Percentiles rank a stretch among this genome's conserved stretches.
Conservation (phyloP, 2,797 vertebrate species). For the Alosa sapidissima region DNA sequence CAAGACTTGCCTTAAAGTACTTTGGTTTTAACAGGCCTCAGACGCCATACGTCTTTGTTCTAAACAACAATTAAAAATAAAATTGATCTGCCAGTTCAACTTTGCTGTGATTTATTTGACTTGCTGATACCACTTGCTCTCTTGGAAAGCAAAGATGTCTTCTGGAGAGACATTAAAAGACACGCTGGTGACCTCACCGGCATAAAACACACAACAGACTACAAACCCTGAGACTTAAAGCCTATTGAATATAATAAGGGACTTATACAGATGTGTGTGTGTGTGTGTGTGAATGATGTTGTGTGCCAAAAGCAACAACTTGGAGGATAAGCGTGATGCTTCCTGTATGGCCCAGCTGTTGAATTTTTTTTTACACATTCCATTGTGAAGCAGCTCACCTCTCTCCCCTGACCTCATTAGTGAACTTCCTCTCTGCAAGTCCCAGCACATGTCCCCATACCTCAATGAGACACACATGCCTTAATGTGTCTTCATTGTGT, state of each 20-base stretch:
- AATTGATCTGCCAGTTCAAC: constrained; percentile 18
- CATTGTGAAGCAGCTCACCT: background rate
- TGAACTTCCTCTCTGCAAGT: background rate
- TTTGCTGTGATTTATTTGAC: constrained; percentile 37
- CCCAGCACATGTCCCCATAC: background rate
- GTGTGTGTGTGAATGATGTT: background rate
- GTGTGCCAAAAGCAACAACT: background rate
- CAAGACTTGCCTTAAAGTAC: too few species aligned
- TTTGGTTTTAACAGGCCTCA: background rate
- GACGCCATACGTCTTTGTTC: constrained; percentile 27
- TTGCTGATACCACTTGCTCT: constrained; percentile 29
- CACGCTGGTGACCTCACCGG: background rate
- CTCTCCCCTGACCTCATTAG: background rate
- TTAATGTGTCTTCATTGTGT: background rate
- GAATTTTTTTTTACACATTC: background rate
- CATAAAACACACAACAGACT: background rate
- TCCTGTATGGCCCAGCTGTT: background rate
- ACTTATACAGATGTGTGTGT: background rate
- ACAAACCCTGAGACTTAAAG: background rate
- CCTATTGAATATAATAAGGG: background rate
- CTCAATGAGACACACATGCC: background rate
- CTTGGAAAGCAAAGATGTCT: constrained; percentile 24
- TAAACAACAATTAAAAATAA: constrained; percentile 40
- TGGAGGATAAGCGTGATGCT: background rate
- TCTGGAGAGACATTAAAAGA: constrained; percentile 30